These are phyloP conservation scores for Corythornis vintsioides DNA, from an alignment of 2,113 vertebrate species.

Conservation along the genomic window DNA sequence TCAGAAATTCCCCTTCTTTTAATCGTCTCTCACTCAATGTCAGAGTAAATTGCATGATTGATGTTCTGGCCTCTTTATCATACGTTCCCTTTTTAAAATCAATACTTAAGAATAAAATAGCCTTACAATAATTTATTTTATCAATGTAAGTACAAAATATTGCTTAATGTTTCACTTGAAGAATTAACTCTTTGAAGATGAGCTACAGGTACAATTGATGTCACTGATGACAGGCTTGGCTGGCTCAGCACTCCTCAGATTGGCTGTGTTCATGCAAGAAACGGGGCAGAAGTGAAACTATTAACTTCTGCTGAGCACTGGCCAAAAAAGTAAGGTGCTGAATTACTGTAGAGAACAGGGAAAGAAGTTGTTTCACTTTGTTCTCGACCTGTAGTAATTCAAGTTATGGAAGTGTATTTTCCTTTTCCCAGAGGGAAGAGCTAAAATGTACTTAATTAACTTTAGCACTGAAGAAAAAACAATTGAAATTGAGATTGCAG, in stretches of 20 bases:
- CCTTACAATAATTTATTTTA: conserved; percentile 2
- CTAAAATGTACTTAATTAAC: background rate
- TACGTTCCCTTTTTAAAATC: conserved; percentile 45
- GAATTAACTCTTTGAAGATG: conserved; percentile 9
- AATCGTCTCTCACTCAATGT: conserved; percentile 21
- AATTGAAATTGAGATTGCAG: background rate
- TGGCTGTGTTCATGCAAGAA: background rate
- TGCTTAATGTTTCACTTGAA: background rate
- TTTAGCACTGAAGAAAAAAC: background rate
- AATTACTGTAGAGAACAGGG: background rate
- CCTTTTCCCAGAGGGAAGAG: background rate
- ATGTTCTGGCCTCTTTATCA: conserved; percentile 31
- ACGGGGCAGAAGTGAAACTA: background rate
- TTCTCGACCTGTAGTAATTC: background rate
- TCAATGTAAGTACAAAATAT: conserved; percentile 3
- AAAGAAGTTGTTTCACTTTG: background rate
- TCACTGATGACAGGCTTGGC: background rate
- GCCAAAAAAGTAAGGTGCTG: background rate
- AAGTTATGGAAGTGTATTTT: background rate
- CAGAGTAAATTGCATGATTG: conserved; percentile 67
- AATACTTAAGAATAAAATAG: conserved; percentile 61
- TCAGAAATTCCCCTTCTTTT: conserved; percentile 12
- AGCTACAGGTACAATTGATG: background rate
- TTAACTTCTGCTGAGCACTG: background rate
- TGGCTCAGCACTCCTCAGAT: background rate